phyloP scores from a whole-genome alignment of 2,113 vertebrate genomes.

The Mungos mungo region DNA sequence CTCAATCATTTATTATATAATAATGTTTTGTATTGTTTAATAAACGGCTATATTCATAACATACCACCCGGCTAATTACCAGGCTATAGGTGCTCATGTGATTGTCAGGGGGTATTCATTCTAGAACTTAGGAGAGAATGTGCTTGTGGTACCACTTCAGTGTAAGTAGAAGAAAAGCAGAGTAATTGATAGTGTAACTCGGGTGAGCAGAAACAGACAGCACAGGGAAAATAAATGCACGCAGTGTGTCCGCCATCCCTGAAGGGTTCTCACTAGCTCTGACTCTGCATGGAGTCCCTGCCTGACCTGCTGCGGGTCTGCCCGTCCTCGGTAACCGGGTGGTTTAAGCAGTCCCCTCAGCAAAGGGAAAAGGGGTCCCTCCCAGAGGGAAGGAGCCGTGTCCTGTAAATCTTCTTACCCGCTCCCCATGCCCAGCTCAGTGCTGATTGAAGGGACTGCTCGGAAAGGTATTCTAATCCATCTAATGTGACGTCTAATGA shows the following conservation, averaged over 20 bases:
- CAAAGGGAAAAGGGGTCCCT: neutral
- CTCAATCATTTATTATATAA: slow-evolving; percentile 43
- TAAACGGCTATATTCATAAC: neutral
- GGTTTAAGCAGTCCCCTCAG: neutral
- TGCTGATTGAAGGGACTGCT: neutral
- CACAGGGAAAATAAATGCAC: neutral
- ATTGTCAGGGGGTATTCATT: neutral
- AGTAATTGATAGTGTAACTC: neutral
- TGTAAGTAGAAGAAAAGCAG: neutral
- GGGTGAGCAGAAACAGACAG: neutral
- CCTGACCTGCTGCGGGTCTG: neutral
- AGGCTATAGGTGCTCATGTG: neutral
- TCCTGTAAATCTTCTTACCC: neutral
- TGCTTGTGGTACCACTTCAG: neutral
- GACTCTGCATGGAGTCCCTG: neutral
- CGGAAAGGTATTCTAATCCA: neutral
- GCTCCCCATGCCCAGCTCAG: neutral
- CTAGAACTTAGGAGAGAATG: neutral
- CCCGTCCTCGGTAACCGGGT: neutral
- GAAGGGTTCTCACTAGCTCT: neutral
- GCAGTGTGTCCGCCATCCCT: neutral
- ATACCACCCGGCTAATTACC: neutral
- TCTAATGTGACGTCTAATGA: neutral
- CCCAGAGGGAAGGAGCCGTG: neutral
- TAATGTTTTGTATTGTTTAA: neutral